phyloP scores from a whole-genome alignment of 64 coral and sea anemone species.

The Stylophora pistillata region DNA sequence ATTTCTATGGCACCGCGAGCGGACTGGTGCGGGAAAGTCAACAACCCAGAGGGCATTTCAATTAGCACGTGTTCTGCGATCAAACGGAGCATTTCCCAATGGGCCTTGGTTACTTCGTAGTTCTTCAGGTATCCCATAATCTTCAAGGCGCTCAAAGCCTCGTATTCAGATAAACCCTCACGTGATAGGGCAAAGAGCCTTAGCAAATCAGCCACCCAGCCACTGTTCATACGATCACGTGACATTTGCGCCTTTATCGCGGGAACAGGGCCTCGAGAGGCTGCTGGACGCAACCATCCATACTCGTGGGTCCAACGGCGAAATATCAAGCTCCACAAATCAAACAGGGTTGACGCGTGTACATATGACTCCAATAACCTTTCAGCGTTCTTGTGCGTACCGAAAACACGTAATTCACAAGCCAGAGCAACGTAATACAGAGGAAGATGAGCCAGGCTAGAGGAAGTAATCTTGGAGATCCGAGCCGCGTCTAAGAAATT shows the following conservation, averaged over 20 bases:
- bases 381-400: slow-evolving; percentile 73
- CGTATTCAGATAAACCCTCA: slow-evolving; percentile 74
- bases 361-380: slow-evolving; percentile 77
- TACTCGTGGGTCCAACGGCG: slow-evolving; percentile 95
- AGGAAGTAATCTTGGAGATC: slow-evolving; percentile 51
- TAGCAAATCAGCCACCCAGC: slow-evolving; percentile 87
- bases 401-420: slow-evolving; percentile 79
- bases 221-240: slow-evolving; percentile 93
- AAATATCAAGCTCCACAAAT: slow-evolving; percentile 90
- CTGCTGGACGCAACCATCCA: slow-evolving; percentile 82
- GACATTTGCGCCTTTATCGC: slow-evolving; percentile 87
- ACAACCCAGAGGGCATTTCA: slow-evolving; percentile 55
- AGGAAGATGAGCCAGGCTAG: slow-evolving; percentile 75
- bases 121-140: slow-evolving; percentile 82
- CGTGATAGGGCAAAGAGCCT: slow-evolving; percentile 74
- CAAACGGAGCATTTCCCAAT: slow-evolving; percentile 76
- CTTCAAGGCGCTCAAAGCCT: slow-evolving; percentile 74
- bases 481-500: slow-evolving; percentile 67
- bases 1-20: slow-evolving; percentile 61
- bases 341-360: slow-evolving; percentile 64
- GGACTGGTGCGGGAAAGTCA: slow-evolving; percentile 72
- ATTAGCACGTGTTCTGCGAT: slow-evolving; percentile 70
- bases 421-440: slow-evolving; percentile 87
- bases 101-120: slow-evolving; percentile 67
- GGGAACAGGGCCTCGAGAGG: slow-evolving; percentile 68